These are phyloP conservation scores for Dendrolimus kikuchii DNA, from an alignment of 1,140 invertebrate species.

Conservation along the genomic window DNA sequence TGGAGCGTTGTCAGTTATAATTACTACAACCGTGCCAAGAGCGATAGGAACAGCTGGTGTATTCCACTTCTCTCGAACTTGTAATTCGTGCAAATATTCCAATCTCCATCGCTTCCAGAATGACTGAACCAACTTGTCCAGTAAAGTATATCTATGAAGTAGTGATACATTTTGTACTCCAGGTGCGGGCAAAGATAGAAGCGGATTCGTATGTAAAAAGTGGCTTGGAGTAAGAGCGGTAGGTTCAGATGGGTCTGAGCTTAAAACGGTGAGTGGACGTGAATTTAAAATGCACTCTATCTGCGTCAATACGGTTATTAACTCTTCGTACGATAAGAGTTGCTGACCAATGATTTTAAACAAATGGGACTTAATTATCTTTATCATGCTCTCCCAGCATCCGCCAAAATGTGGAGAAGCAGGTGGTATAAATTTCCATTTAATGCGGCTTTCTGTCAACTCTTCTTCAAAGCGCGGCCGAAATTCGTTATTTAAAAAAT, in stretches of 20 bases:
- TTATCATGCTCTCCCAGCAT: slow-evolving; percentile 1
- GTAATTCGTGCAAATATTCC: slow-evolving; percentile 3
- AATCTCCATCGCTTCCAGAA: too few species aligned
- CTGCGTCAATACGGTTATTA: too few species aligned
- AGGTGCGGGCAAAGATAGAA: slow-evolving; percentile 1
- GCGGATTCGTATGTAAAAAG: slow-evolving; percentile 11
- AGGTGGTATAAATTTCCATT: slow-evolving; percentile 2
- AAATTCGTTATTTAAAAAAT: too few species aligned
- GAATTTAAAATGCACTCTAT: slow-evolving; percentile 10
- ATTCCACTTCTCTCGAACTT: background rate
- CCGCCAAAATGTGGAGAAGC: slow-evolving; percentile 5
- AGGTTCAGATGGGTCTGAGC: slow-evolving; percentile 6
- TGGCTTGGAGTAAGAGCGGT: slow-evolving; percentile 10
- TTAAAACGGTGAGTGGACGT: slow-evolving; percentile 3
- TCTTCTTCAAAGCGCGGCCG: too few species aligned
- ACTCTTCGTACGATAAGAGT: slow-evolving; percentile 16
- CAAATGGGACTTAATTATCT: slow-evolving; percentile 16
- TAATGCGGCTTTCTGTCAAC: background rate
- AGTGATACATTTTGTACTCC: too few species aligned
- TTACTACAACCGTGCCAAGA: too few species aligned
- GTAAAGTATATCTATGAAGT: too few species aligned
- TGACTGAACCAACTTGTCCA: slow-evolving; percentile 9
- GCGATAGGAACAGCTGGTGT: slow-evolving; percentile 4
- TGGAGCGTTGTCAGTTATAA: too few species aligned
- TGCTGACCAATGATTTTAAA: slow-evolving; percentile 14